A percentile compares a stretch with the other conserved stretches of the same genome.
Conservation (phyloP, 2,888 invertebrate genomes). For the Drosophila suboccidentalis region DNA sequence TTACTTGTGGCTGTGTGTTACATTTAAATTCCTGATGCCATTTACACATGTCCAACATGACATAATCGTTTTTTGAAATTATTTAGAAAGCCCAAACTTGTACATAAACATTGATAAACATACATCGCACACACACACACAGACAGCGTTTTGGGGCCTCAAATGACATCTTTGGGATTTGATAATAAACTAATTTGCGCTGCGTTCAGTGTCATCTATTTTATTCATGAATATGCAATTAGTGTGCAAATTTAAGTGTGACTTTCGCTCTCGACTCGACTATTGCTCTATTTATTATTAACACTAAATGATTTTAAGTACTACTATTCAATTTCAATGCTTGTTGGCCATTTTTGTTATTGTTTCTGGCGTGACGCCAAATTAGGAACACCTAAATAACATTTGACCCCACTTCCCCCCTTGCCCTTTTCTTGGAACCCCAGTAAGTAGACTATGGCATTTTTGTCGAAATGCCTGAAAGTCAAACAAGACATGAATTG, state of each 20-base stretch:
- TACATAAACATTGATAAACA: conserved; percentile 57
- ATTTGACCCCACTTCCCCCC: conserved; percentile 2
- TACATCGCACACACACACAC: conserved; percentile 16
- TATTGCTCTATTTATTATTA: conserved; percentile 72
- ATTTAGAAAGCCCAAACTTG: conserved; percentile 60
- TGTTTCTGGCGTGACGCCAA: conserved; percentile 49
- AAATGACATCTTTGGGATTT: conserved; percentile 80
- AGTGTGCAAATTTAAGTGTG: conserved; percentile 78
- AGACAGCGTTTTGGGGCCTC: conserved; percentile 46
- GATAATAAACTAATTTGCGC: conserved; percentile 74
- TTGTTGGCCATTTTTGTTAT: conserved; percentile 15
- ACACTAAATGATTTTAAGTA: conserved; percentile 68
- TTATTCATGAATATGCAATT: conserved; percentile 81
- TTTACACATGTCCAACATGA: conserved; percentile 80
- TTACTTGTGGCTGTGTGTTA: conserved; percentile 32
- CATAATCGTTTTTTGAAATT: conserved; percentile 74
- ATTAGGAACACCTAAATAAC: conserved; percentile 19
- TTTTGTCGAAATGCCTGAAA: conserved; percentile 57
- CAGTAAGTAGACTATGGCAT: conserved; percentile 47
- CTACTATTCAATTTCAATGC: conserved; percentile 70
- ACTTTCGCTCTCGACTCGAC: conserved; percentile 33
- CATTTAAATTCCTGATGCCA: conserved; percentile 62
- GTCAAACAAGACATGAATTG: conserved; percentile 64
- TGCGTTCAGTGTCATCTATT: conserved; percentile 46
- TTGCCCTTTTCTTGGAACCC: not conserved